These are phyloP conservation scores for Platyscapa corneri DNA, from an alignment of 1,140 invertebrate genomes.

Conservation along the genomic window DNA sequence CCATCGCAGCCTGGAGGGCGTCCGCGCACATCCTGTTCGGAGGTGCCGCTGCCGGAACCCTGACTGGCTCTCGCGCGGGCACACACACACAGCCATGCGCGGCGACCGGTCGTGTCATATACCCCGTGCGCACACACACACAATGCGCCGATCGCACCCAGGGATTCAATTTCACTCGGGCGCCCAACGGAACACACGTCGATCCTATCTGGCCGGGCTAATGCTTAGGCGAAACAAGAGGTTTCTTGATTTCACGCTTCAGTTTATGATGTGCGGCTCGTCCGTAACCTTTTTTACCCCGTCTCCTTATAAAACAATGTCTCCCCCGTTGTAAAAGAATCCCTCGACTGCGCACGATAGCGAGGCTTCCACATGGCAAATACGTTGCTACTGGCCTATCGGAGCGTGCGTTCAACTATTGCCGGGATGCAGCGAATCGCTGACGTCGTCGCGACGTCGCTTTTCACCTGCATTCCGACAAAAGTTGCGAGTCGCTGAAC, in stretches of 20 bases:
- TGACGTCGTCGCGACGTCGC: too few species aligned
- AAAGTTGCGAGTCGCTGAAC: too few species aligned
- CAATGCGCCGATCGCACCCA: background rate
- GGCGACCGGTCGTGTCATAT: background rate
- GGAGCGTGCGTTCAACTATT: too few species aligned
- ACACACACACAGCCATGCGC: background rate
- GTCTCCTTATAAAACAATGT: background rate
- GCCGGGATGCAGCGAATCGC: too few species aligned
- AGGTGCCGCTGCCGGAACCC: background rate
- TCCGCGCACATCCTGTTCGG: background rate
- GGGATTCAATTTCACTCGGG: conserved; percentile 15
- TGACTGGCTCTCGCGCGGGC: background rate
- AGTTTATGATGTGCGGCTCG: background rate
- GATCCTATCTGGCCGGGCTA: background rate
- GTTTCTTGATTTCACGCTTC: conserved; percentile 1
- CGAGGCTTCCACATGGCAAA: too few species aligned
- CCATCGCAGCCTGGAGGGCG: too few species aligned
- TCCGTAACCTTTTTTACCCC: background rate
- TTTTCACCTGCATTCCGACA: too few species aligned
- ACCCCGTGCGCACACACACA: background rate
- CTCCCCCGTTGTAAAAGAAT: too few species aligned
- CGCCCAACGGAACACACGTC: background rate
- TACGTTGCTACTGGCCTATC: too few species aligned
- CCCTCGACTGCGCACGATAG: too few species aligned
- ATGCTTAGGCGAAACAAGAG: background rate